Conservation (phyloP, 2,888 invertebrate genomes). For the Brachyptera putata region DNA sequence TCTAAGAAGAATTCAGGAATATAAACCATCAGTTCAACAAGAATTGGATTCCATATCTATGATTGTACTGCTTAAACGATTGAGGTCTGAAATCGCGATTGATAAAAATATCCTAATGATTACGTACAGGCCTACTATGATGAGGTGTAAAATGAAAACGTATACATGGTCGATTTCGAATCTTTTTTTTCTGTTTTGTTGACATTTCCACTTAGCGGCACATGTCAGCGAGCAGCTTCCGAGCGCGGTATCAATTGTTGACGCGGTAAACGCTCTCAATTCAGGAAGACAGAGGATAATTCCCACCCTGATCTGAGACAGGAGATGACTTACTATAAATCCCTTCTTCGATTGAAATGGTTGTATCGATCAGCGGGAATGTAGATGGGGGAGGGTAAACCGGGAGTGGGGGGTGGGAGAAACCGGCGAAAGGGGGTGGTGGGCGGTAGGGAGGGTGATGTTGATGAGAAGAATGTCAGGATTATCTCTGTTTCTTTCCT, state of each 20-base stretch:
- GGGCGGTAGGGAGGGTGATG: constrained; percentile 14
- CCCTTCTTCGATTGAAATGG: constrained; percentile 4
- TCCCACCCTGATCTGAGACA: not conserved
- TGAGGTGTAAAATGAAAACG: too few species aligned
- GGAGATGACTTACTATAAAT: constrained; percentile 11
- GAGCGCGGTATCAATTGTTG: not conserved
- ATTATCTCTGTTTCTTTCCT: constrained; percentile 22
- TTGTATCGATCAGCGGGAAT: constrained; percentile 9
- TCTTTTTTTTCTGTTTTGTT: too few species aligned
- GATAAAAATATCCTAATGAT: too few species aligned
- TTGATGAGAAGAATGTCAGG: constrained; percentile 21
- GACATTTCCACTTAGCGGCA: too few species aligned
- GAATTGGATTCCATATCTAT: too few species aligned
- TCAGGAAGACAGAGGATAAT: not conserved
- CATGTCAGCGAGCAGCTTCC: too few species aligned
- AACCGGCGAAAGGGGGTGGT: not conserved
- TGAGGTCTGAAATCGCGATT: too few species aligned
- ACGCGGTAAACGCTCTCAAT: not conserved
- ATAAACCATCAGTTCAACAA: too few species aligned
- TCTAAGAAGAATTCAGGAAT: too few species aligned
- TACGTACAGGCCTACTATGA: too few species aligned
- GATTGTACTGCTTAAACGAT: too few species aligned
- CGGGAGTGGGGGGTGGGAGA: not conserved
- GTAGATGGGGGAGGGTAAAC: not conserved
- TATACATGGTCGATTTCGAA: too few species aligned